phyloP scores from a whole-genome alignment of 1,140 invertebrate genomes.

The Apis dorsata region DNA sequence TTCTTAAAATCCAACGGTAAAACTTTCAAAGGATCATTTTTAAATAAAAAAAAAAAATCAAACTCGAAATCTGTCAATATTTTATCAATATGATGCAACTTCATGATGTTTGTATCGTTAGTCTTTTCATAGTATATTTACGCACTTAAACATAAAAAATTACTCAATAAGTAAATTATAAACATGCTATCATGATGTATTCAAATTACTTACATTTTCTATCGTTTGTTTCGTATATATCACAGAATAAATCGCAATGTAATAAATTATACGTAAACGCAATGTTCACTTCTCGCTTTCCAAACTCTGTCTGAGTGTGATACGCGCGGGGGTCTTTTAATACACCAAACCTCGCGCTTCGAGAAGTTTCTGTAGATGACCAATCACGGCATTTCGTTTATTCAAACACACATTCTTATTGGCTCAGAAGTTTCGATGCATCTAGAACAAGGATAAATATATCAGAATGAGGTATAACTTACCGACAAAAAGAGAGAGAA shows the following conservation, averaged over 20 bases:
- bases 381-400: constrained; percentile 33
- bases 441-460: constrained; percentile 10
- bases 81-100: constrained; percentile 2
- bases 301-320: constrained; percentile 6
- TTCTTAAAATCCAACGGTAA: background rate
- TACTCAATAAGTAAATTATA: background rate
- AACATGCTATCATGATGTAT: background rate
- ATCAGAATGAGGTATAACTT: background rate
- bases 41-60: background rate
- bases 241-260: background rate
- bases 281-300: constrained; percentile 20
- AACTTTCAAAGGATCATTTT: background rate
- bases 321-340: constrained; percentile 40
- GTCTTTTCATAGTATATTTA: background rate
- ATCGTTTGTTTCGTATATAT: constrained; percentile 13
- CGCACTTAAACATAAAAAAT: background rate
- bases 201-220: constrained; percentile 19
- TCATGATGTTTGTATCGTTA: background rate
- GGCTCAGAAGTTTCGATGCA: background rate
- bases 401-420: background rate
- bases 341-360: constrained; percentile 55
- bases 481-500: background rate
- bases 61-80: background rate
- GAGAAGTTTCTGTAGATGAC: constrained; percentile 55
- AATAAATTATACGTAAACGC: background rate